Conservation (phyloP, 2,888 invertebrate genomes). For the Stictocephala bisonia region DNA sequence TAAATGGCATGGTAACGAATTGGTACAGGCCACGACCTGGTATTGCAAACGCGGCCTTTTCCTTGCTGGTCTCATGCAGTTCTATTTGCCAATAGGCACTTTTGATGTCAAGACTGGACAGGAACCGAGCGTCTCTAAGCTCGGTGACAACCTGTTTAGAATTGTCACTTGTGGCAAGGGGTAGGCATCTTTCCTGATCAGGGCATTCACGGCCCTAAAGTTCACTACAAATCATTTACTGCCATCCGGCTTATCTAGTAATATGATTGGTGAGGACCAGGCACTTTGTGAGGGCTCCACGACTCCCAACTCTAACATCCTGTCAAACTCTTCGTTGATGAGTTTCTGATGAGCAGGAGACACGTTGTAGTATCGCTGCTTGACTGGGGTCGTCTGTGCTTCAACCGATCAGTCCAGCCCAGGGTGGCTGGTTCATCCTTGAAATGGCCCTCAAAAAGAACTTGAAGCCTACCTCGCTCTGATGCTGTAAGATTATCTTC, state of each 20-base stretch:
- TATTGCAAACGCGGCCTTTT: constrained; percentile 55
- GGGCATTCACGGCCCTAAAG: constrained; percentile 48
- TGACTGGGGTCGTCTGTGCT: constrained; percentile 7
- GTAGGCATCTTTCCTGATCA: constrained; percentile 52
- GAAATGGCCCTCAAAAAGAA: neutral
- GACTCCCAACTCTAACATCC: constrained; percentile 55
- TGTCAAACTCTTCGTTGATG: constrained; percentile 53
- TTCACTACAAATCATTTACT: constrained; percentile 52
- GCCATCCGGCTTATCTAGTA: constrained; percentile 54
- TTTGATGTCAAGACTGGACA: constrained; percentile 49
- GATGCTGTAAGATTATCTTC: neutral
- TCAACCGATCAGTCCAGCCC: neutral
- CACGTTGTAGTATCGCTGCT: constrained; percentile 14
- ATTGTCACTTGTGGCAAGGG: constrained; percentile 50
- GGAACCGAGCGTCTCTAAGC: constrained; percentile 36
- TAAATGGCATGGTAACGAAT: neutral
- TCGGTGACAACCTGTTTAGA: no score
- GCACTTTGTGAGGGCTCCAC: constrained; percentile 56
- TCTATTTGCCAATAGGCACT: constrained; percentile 53
- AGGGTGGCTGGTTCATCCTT: neutral
- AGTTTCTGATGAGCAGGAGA: constrained; percentile 46
- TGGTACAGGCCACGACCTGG: constrained; percentile 22
- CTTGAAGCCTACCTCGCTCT: neutral
- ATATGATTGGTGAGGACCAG: constrained; percentile 57
- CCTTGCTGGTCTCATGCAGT: constrained; percentile 36